Conservation (phyloP, 2,113 vertebrate species). For the Platichthys stellatus region DNA sequence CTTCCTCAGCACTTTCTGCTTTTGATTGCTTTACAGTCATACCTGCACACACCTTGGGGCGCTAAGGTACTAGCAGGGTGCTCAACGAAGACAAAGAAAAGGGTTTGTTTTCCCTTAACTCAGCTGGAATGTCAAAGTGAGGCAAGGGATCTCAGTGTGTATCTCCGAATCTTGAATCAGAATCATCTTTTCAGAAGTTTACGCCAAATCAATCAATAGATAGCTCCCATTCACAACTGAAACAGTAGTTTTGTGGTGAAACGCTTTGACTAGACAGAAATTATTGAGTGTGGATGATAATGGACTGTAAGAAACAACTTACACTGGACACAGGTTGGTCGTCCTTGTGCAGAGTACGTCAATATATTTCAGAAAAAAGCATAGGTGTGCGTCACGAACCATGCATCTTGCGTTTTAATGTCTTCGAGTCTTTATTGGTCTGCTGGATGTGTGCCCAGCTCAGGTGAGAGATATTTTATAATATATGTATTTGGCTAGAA, state of each 20-base stretch:
- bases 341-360: background rate
- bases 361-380: background rate
- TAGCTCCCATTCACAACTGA: background rate
- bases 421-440: conserved; percentile 2
- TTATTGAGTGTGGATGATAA: background rate
- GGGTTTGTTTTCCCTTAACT: background rate
- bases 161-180: too few species aligned
- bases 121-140: background rate
- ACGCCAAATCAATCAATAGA: background rate
- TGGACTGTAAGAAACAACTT: background rate
- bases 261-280: background rate
- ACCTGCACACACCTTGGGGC: background rate
- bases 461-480: background rate
- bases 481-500: conserved; percentile 3
- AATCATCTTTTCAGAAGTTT: background rate
- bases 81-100: background rate
- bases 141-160: background rate
- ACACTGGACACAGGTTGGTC: background rate
- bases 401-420: conserved; percentile 3
- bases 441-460: conserved; percentile 24
- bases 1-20: background rate
- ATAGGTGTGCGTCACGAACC: conserved; percentile 1
- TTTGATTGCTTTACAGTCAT: conserved; percentile 5
- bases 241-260: background rate
- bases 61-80: background rate